Evolutionary conservation across 2,888 invertebrate genomes (phyloP), one percentile per base, ranked within the genome.

Genomic region (Brachyptera putata): DNA sequence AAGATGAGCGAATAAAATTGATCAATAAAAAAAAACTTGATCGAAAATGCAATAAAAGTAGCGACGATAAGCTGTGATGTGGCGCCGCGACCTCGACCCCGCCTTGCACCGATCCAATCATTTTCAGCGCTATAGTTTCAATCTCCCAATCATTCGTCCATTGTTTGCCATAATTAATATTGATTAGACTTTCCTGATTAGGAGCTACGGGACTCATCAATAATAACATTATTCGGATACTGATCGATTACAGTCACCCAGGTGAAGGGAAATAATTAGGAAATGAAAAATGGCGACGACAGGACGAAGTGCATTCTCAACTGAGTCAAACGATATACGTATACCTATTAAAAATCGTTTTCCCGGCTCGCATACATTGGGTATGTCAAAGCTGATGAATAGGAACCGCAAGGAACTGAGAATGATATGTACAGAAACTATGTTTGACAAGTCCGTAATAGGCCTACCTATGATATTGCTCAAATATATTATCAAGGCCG

Each of bases 161-260:
- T 75, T 75, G 74, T 75, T 73, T 72, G 72, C 72, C 72, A 73
- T 75, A 74, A 75, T 75, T 75, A 75, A 75, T 75, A 74, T 74
- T 74, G 74, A 74, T 74, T 74, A 60, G 43, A 34, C 56, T 56
- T 60, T 60, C 56, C 56, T 48, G 56, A 60, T 60, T 56, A 60
- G 59, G 56, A 60, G 55, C 49, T 25, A 16, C 43, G 43, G 25
- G 55, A 43, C 48, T 55, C 59, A 60, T 60, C 59, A 60, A 60
- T 60, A 60, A 60, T 60, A 53, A 60, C 56, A 56, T 39, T 56
- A 60, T 60, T 56, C 48, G 55, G 60, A 60, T 60, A 60, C 60
- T 60, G 60, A 60, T 60, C 60, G 56, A 60, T 60, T 60, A 56
- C 60, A 60, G n/a, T n/a, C n/a, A n/a, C 25, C 60, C 56, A 60